These are phyloP conservation scores for Argyrosomus regius DNA, from an alignment of 2,797 vertebrate species.

Conservation along the genomic window DNA sequence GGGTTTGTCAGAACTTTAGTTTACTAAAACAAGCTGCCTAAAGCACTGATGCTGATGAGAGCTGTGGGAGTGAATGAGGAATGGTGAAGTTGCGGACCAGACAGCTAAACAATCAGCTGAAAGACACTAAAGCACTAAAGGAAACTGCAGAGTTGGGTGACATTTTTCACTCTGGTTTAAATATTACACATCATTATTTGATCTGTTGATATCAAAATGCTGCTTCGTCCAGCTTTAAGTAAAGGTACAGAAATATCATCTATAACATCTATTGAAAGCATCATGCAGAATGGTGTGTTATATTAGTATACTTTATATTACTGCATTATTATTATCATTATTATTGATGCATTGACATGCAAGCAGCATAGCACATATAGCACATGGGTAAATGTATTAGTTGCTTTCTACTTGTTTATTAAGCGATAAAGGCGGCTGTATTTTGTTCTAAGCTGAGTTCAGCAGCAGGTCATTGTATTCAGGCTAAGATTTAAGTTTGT, in stretches of 20 bases:
- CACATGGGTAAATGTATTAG: background rate
- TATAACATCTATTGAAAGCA: background rate
- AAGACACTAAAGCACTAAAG: background rate
- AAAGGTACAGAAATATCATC: background rate
- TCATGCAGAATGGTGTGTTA: background rate
- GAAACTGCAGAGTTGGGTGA: background rate
- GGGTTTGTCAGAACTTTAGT: background rate
- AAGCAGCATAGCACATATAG: background rate
- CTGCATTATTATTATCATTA: background rate
- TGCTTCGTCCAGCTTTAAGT: background rate
- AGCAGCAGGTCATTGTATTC: slow-evolving; percentile 16
- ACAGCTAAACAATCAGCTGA: background rate
- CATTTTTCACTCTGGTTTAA: background rate
- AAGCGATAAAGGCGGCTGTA: slow-evolving; percentile 9
- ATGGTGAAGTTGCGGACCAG: no score
- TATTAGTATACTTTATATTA: background rate
- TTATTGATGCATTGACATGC: background rate
- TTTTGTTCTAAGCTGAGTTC: slow-evolving; percentile 14
- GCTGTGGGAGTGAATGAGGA: no score
- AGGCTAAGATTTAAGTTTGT: slow-evolving; percentile 19
- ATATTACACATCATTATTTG: background rate
- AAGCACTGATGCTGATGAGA: background rate
- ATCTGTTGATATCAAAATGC: background rate
- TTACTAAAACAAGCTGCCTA: background rate
- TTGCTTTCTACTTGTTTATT: slow-evolving; percentile 9